These are phyloP conservation scores for Harpagoxenus sublaevis DNA, from an alignment of 2,888 invertebrate genomes.

Conservation along the genomic window DNA sequence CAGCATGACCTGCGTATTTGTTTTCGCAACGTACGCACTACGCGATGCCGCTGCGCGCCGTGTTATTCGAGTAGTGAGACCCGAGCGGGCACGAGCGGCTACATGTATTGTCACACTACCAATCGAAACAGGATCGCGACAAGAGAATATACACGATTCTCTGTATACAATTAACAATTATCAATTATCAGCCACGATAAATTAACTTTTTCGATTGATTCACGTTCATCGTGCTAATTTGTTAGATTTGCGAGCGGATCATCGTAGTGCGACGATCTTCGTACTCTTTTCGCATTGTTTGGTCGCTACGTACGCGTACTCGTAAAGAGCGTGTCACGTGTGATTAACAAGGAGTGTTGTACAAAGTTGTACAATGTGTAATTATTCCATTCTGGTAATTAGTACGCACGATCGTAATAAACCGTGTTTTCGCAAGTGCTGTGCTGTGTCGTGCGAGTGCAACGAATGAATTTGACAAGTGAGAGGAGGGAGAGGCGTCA, in stretches of 20 bases:
- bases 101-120: neutral
- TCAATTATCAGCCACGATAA: neutral
- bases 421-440: neutral
- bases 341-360: conserved; percentile 3
- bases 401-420: conserved; percentile 4
- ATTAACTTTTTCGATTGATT: neutral
- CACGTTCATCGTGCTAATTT: neutral
- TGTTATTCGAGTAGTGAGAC: neutral
- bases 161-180: neutral
- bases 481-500: neutral
- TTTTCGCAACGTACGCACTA: neutral
- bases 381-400: conserved; percentile 13
- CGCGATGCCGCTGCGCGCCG: neutral
- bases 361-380: conserved; percentile 1
- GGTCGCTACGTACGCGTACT: neutral
- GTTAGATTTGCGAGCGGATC: neutral
- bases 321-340: neutral
- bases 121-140: neutral
- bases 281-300: neutral
- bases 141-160: neutral
- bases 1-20: neutral
- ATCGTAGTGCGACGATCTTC: neutral
- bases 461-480: neutral
- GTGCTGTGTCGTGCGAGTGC: neutral
- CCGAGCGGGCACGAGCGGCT: neutral